Percentiles rank a stretch among this genome's conserved stretches.
These are phyloP conservation scores for Ceratitis capitata DNA, from an alignment of 1,140 invertebrate species.

Conservation along the genomic window DNA sequence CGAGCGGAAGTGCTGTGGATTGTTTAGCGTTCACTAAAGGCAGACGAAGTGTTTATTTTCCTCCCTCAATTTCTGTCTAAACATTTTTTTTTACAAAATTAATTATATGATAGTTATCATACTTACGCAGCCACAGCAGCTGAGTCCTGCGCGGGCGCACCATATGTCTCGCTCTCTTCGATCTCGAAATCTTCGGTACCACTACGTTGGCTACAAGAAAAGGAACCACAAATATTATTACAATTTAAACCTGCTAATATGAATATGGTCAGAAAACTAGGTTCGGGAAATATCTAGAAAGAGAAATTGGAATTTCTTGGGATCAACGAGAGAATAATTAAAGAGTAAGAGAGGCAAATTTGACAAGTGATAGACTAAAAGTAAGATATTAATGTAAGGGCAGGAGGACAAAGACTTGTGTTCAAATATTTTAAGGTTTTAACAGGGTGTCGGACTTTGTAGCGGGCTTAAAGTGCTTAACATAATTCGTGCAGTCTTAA, in stretches of 20 bases:
- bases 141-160: conserved; percentile 52
- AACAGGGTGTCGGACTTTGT: background rate
- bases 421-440: background rate
- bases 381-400: no score
- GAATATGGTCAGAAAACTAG: background rate
- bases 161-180: conserved; percentile 59
- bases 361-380: no score
- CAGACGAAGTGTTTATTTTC: no score
- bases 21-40: no score
- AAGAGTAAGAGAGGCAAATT: background rate
- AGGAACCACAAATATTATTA: background rate
- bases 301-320: background rate
- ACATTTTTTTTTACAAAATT: no score
- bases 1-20: no score
- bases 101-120: no score
- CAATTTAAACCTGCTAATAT: conserved; percentile 3
- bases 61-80: no score
- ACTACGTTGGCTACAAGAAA: conserved; percentile 50
- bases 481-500: conserved; percentile 32
- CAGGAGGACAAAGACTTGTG: background rate
- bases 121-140: conserved; percentile 59
- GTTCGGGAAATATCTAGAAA: background rate
- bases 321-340: background rate
- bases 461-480: no score
- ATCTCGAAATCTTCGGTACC: conserved; percentile 60